A percentile compares a stretch with the other conserved stretches of the same genome.
phyloP scores from a whole-genome alignment of 1,140 invertebrate genomes.

The Pantala flavescens region DNA sequence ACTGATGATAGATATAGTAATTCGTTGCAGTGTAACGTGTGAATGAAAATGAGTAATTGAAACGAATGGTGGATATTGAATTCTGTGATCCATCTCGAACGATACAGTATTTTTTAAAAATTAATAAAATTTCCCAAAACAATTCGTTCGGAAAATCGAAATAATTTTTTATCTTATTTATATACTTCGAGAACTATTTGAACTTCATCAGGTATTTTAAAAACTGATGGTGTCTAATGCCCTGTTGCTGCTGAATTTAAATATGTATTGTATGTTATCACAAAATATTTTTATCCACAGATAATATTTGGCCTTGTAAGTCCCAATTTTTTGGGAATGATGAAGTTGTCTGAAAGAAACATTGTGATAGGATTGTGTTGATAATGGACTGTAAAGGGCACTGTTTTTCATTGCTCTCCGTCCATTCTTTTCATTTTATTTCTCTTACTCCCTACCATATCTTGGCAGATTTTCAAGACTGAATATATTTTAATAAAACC shows the following conservation, averaged over 20 bases:
- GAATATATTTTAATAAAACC: not conserved
- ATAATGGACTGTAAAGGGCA: not conserved
- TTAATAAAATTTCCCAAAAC: too few relatives aligned
- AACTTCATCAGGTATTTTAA: not conserved
- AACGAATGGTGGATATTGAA: not conserved
- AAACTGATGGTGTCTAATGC: too few relatives aligned
- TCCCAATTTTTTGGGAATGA: not conserved
- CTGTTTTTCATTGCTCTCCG: not conserved
- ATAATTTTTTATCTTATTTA: not conserved
- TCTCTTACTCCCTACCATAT: not conserved
- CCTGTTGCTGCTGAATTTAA: not conserved
- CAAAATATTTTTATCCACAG: not conserved
- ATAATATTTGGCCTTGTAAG: not conserved
- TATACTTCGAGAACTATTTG: not conserved
- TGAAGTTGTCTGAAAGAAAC: not conserved
- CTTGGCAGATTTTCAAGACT: not conserved
- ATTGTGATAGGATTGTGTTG: not conserved
- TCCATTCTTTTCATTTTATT: not conserved
- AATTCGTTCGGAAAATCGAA: too few relatives aligned
- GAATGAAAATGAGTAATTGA: not conserved
- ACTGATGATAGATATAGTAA: too few relatives aligned
- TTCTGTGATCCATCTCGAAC: not conserved
- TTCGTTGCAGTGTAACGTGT: too few relatives aligned
- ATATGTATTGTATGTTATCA: not conserved
- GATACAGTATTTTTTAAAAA: too few relatives aligned